phyloP scores from a whole-genome alignment of 2,797 vertebrate species.

The Hydrophis major region DNA sequence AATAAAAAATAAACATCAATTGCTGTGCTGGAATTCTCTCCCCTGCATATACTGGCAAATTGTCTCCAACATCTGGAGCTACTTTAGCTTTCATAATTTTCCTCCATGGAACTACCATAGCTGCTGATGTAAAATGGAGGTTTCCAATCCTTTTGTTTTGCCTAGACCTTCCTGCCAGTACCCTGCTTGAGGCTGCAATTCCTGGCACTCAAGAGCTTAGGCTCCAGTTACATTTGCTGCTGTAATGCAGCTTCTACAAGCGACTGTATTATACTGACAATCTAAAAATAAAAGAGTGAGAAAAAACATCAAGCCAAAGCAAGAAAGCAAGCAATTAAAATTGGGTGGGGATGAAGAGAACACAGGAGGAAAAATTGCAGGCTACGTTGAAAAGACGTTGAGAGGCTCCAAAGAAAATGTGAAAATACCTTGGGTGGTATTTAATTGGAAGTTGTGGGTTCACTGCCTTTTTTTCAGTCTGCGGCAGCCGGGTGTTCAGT shows the following conservation, averaged over 20 bases:
- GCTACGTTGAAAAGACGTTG: constrained; percentile 19
- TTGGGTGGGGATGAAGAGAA: background rate
- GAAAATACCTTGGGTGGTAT: background rate
- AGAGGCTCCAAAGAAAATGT: constrained; percentile 9
- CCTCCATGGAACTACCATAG: background rate
- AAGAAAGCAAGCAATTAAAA: constrained; percentile 32
- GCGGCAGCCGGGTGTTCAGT: constrained; percentile 34
- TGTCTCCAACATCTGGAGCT: background rate
- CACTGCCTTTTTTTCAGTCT: constrained; percentile 35
- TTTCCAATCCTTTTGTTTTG: constrained; percentile 15
- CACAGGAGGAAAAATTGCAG: constrained; percentile 15
- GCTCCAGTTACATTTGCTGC: constrained; percentile 80
- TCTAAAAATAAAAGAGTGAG: constrained; percentile 64
- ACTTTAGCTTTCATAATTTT: background rate
- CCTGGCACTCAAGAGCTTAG: constrained; percentile 66
- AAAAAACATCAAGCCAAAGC: constrained; percentile 27
- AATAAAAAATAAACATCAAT: background rate
- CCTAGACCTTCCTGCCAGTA: constrained; percentile 28
- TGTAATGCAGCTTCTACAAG: constrained; percentile 75
- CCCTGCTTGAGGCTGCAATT: constrained; percentile 63
- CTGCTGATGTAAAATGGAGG: background rate
- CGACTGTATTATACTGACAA: constrained; percentile 53
- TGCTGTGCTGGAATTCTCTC: background rate
- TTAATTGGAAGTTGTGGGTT: background rate
- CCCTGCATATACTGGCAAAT: background rate